Evolutionary conservation across 2,797 vertebrate genomes (phyloP).

Genomic region (Pangasius macronema): DNA sequence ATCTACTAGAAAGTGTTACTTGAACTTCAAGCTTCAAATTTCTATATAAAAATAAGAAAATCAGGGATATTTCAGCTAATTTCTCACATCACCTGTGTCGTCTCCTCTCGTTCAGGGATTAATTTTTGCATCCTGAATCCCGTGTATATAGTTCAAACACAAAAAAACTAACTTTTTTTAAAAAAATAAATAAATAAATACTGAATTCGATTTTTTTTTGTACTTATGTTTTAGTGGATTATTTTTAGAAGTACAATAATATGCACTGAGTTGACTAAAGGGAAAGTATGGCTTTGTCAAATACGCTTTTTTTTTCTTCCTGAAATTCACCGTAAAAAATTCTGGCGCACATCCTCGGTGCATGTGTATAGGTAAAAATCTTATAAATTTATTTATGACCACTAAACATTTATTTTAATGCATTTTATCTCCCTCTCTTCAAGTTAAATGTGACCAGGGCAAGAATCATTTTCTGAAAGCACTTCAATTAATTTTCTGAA

Average conservation of each 20-base stretch:
- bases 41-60: slow-evolving; percentile 78
- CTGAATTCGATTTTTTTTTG: slow-evolving; percentile 69
- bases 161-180: slow-evolving; percentile 74
- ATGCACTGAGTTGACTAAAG: slow-evolving; percentile 96
- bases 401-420: slow-evolving; percentile 74
- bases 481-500: slow-evolving; percentile 66
- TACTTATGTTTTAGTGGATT: slow-evolving; percentile 78
- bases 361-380: slow-evolving; percentile 65
- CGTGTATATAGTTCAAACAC: slow-evolving; percentile 75
- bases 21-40: slow-evolving; percentile 81
- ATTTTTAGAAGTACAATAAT: slow-evolving; percentile 77
- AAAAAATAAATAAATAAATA: slow-evolving; percentile 55
- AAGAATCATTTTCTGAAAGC: slow-evolving; percentile 72
- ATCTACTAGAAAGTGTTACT: slow-evolving; percentile 88
- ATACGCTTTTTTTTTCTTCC: slow-evolving; percentile 45
- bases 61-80: slow-evolving; percentile 96
- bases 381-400: slow-evolving; percentile 77
- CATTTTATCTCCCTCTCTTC: slow-evolving; percentile 59
- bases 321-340: slow-evolving; percentile 42
- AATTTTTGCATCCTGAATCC: slow-evolving; percentile 76
- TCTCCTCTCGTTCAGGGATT: slow-evolving; percentile 79
- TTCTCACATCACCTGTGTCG: slow-evolving; percentile 80
- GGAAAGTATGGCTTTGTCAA: slow-evolving; percentile 78
- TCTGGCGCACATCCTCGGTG: slow-evolving; percentile 66
- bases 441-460: slow-evolving; percentile 67